Evolutionary conservation across 2,113 vertebrate species (phyloP), one percentile per base, ranked within the genome.

Genomic region (Actenoides lindsayi): DNA sequence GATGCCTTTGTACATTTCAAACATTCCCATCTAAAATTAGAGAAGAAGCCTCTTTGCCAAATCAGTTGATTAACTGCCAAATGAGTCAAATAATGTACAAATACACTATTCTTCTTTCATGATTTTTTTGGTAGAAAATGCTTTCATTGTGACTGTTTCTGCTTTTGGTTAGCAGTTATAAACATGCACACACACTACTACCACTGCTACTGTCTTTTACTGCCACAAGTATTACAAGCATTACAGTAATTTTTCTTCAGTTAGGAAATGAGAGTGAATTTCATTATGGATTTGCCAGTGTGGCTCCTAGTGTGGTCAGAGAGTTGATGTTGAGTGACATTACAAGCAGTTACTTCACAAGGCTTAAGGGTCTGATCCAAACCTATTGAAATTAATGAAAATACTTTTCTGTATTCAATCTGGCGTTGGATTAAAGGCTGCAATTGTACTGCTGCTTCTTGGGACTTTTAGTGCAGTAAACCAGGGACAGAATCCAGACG

Each of bases 321-420:
- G 19, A 76, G 27, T 51, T 95, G 70, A 91, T 77, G 71, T 1
- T 91, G 93, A 96, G 63, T 87, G 94, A 76, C 48, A 51, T 95
- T 84, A 73, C 57, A 94, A 83, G 80, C 42, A 87, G 65, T 91
- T 84, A 31, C 63, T 93, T 96, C 82, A 69, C 41, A 53, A 77
- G 71, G 78, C 70, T 93, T 88, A 70, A 62, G 67, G 39, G 33
- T 93, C 74, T 89, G 77, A 78, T 96, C 84, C 89, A 96, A 94
- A 91, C 67, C 81, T 37, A 90, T 82, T 91, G 87, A 95, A 96
- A 93, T 85, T 25, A 87, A 71, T 91, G 84, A 95, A 93, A 95
- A 96, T 92, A 37, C 37, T 37, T 37, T 37, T 37, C 37, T 37
- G 37, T 37, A 37, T 37, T 37, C 37, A 37, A 37, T 37, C 37